A percentile compares a stretch with the other conserved stretches of the same genome.
These are phyloP conservation scores for Drosophila sp. DNA, from an alignment of 1,140 invertebrate genomes.

Conservation along the genomic window DNA sequence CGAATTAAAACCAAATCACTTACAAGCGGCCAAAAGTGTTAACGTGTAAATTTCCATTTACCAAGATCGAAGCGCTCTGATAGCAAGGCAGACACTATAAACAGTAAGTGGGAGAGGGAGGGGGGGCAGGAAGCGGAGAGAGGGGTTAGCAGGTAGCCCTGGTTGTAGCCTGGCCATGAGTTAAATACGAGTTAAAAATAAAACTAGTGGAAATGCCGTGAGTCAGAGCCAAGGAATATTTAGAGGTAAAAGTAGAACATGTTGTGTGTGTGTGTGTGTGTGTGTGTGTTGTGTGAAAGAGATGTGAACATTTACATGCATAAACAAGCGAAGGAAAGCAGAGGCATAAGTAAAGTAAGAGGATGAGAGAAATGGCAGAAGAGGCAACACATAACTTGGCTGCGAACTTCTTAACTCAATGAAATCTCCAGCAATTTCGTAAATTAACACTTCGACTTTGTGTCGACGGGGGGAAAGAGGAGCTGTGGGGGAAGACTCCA, in stretches of 20 bases:
- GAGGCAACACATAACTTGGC: conserved; percentile 34
- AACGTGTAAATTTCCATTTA: conserved; percentile 83
- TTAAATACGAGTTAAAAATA: conserved; percentile 66
- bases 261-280: conserved; percentile 26
- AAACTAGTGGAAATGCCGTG: conserved; percentile 60
- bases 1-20: conserved; percentile 83
- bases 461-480: background rate
- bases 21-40: conserved; percentile 83
- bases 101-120: conserved; percentile 56
- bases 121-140: too few relatives aligned
- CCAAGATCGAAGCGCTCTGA: conserved; percentile 77
- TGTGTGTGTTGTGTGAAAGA: conserved; percentile 26
- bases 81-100: conserved; percentile 72
- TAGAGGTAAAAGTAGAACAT: conserved; percentile 53
- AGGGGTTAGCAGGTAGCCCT: too few relatives aligned
- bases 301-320: conserved; percentile 73
- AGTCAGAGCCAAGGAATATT: conserved; percentile 58
- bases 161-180: conserved; percentile 27
- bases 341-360: background rate
- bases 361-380: background rate
- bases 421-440: conserved; percentile 80
- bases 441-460: conserved; percentile 74
- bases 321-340: conserved; percentile 59
- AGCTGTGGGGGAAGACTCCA: conserved; percentile 25
- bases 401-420: conserved; percentile 77